Evolutionary conservation across 2,113 vertebrate species (phyloP), one percentile per base, ranked within the genome.

Genomic region (Mirounga angustirostris): DNA sequence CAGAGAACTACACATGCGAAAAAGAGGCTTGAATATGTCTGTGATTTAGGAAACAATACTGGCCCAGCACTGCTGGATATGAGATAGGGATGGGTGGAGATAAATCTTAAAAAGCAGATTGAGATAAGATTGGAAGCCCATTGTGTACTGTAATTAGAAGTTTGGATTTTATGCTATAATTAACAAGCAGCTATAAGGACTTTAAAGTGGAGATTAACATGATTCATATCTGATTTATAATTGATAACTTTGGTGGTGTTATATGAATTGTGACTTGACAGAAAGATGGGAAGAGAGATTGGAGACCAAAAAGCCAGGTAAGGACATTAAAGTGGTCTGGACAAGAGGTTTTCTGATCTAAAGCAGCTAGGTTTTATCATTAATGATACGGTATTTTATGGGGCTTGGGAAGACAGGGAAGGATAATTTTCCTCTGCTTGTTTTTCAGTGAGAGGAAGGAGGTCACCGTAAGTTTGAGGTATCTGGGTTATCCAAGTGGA

Each of bases 141-240:
- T 13, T 79, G 19, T 6, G 33, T 21, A 59, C 4, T 4, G 5
- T 91, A 33, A 43, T 91, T 54, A 73, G 24, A 92, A 56, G 43
- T 83, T 86, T 89, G 14, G 10, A 28, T 76, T 93, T 93, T 73
- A 63, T 21, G 46, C 28, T 81, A 10, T 28, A 61, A 63, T 83
- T 81, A 59, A 87, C 5, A 81, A 78, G 59, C 15, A 22, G 16
- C 33, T 94, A 26, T 11, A 33, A 52, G 30, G 28, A 56, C 95
- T 96, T 89, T 40, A 71, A 79, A 91, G n/a, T 88, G 22, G 88
- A 14, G 71, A 86, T 78, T 65, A 33, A 67, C 21, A n/a, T 50
- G 69, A 18, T 8, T 63, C 50, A n/a, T 87, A n/a, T 90, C 2
- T 58, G 28, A 80, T 65, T 61, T 87, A 80, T 26, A 74, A 58